Conservation (phyloP, 2,797 vertebrate genomes). For the Orientallactaga sibirica region DNA sequence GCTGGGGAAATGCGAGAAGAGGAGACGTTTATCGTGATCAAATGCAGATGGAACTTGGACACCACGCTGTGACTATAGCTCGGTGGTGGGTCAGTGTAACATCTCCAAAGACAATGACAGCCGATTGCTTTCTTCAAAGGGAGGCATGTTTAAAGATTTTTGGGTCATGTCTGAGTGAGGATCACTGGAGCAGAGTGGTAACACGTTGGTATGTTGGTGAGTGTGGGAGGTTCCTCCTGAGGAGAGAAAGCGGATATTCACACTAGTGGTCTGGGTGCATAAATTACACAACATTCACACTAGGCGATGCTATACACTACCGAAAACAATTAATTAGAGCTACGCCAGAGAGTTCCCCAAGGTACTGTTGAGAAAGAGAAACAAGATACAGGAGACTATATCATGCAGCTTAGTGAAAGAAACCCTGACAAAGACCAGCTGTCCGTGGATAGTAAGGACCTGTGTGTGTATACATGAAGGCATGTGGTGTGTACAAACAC, state of each 20-base stretch:
- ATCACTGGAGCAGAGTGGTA: background rate
- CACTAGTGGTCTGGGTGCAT: background rate
- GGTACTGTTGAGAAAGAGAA: constrained; percentile 32
- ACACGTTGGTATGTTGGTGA: background rate
- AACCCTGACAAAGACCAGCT: background rate
- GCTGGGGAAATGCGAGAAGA: background rate
- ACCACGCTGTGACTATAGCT: background rate
- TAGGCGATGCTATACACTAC: background rate
- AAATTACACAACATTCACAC: background rate
- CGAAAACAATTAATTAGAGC: constrained; percentile 58
- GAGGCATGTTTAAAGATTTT: background rate
- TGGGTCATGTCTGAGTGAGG: background rate
- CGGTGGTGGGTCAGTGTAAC: background rate
- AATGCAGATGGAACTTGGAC: background rate
- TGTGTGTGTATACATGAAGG: accelerated
- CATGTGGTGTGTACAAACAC: background rate
- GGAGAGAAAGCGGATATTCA: background rate
- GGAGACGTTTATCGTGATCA: background rate
- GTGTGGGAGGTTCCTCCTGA: background rate
- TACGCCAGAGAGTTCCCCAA: background rate
- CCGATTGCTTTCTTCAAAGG: background rate
- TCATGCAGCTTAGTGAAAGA: constrained; percentile 11
- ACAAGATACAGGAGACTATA: background rate
- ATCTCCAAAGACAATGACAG: background rate
- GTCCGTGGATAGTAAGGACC: too few relatives aligned